These are phyloP conservation scores for Himalopsyche anomala DNA, from an alignment of 2,888 invertebrate genomes.

Conservation along the genomic window DNA sequence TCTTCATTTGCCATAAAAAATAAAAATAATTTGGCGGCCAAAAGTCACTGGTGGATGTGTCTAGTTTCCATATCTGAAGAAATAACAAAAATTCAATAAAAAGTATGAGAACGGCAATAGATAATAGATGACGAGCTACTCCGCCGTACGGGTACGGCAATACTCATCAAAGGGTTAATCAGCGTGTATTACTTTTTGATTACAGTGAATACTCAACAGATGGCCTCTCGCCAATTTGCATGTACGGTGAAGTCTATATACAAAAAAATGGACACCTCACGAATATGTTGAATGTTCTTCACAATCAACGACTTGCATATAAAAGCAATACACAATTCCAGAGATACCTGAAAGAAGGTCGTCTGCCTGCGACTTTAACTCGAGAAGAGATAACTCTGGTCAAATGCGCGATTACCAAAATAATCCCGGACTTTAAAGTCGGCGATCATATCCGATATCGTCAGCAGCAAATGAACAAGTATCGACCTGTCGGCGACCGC, in stretches of 20 bases:
- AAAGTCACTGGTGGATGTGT: too few relatives aligned
- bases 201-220: constrained; percentile 1
- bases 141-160: too few relatives aligned
- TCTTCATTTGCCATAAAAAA: too few relatives aligned
- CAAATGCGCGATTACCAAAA: not conserved
- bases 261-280: not conserved
- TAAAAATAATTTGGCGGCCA: too few relatives aligned
- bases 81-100: too few relatives aligned
- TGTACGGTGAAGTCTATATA: not conserved
- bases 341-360: not conserved
- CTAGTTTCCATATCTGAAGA: too few relatives aligned
- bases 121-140: too few relatives aligned
- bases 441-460: not conserved
- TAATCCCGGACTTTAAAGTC: not conserved
- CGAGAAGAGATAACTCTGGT: not conserved
- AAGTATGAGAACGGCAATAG: too few relatives aligned
- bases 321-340: not conserved
- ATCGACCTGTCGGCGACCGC: not conserved
- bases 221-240: not conserved
- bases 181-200: not conserved
- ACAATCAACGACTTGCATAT: not conserved
- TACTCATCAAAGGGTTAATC: too few relatives aligned
- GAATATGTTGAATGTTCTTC: not conserved
- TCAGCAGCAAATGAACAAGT: not conserved
- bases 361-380: not conserved